phyloP scores from a whole-genome alignment of 2,888 invertebrate genomes.

The Calephelis perditalis region DNA sequence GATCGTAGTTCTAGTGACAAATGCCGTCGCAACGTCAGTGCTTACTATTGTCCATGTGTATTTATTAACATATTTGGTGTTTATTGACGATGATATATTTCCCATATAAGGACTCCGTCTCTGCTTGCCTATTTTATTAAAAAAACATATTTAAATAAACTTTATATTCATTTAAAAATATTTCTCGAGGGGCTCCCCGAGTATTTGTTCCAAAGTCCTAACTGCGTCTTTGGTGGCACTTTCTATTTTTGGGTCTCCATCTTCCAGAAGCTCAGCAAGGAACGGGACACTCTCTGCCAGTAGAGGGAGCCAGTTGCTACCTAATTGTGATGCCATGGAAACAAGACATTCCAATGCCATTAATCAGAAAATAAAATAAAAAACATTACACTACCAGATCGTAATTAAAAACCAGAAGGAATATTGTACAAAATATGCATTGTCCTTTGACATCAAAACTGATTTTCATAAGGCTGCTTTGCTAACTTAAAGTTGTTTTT shows the following conservation, averaged over 20 bases:
- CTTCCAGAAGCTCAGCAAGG: conserved; percentile 94
- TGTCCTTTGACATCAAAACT: too few relatives aligned
- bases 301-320: conserved; percentile 92
- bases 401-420: too few relatives aligned
- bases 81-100: too few relatives aligned
- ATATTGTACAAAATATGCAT: too few relatives aligned
- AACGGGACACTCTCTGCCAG: conserved; percentile 96
- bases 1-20: too few relatives aligned
- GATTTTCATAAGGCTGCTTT: too few relatives aligned
- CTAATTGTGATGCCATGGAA: conserved; percentile 89
- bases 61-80: too few relatives aligned
- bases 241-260: conserved; percentile 90
- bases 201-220: conserved; percentile 88
- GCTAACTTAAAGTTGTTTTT: too few relatives aligned
- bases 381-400: not conserved
- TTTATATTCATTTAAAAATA: conserved; percentile 79
- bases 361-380: conserved; percentile 63
- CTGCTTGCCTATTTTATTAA: too few relatives aligned
- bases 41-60: too few relatives aligned
- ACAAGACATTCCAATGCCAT: conserved; percentile 84
- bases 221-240: conserved; percentile 87
- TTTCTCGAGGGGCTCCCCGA: conserved; percentile 94
- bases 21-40: too few relatives aligned
- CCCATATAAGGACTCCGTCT: too few relatives aligned
- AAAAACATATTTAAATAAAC: not conserved